Evolutionary conservation across 1,140 invertebrate species (phyloP).

Genomic region (Helicoverpa armigera): DNA sequence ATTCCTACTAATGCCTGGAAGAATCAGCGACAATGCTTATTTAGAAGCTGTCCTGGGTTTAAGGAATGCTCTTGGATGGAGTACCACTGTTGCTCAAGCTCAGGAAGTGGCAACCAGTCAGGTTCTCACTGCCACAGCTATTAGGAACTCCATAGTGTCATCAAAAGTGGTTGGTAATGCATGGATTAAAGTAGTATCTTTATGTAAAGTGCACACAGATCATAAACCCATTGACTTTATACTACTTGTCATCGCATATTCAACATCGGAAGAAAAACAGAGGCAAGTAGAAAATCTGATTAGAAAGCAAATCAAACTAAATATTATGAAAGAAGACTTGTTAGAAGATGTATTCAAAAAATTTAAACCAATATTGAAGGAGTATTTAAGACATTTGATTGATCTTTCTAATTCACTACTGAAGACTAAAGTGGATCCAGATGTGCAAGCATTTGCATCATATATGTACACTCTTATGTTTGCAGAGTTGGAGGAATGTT

Average conservation of each 20-base stretch:
- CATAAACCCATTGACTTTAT: slow-evolving; percentile 83
- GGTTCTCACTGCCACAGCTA: slow-evolving; percentile 78
- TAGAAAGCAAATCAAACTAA: slow-evolving; percentile 78
- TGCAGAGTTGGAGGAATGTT: slow-evolving; percentile 72
- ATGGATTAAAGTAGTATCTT: slow-evolving; percentile 80
- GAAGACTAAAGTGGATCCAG: slow-evolving; percentile 70
- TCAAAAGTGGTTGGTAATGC: slow-evolving; percentile 77
- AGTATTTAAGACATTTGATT: slow-evolving; percentile 76
- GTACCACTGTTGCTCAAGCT: slow-evolving; percentile 59
- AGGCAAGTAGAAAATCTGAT: slow-evolving; percentile 78
- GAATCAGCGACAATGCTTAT: slow-evolving; percentile 65
- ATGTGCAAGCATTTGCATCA: slow-evolving; percentile 75
- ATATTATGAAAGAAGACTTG: slow-evolving; percentile 74
- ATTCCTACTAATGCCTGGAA: slow-evolving; percentile 75
- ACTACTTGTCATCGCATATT: slow-evolving; percentile 78
- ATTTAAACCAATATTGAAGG: slow-evolving; percentile 79
- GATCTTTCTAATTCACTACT: slow-evolving; percentile 74
- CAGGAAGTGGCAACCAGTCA: slow-evolving; percentile 82
- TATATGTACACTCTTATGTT: slow-evolving; percentile 80
- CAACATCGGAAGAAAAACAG: slow-evolving; percentile 77
- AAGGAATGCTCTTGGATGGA: slow-evolving; percentile 78
- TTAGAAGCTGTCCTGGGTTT: slow-evolving; percentile 74
- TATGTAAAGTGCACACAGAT: slow-evolving; percentile 71
- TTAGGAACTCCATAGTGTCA: slow-evolving; percentile 79
- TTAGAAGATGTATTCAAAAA: slow-evolving; percentile 77